These are phyloP conservation scores for Okapia johnstoni DNA, from an alignment of 2,113 vertebrate genomes.

Conservation along the genomic window DNA sequence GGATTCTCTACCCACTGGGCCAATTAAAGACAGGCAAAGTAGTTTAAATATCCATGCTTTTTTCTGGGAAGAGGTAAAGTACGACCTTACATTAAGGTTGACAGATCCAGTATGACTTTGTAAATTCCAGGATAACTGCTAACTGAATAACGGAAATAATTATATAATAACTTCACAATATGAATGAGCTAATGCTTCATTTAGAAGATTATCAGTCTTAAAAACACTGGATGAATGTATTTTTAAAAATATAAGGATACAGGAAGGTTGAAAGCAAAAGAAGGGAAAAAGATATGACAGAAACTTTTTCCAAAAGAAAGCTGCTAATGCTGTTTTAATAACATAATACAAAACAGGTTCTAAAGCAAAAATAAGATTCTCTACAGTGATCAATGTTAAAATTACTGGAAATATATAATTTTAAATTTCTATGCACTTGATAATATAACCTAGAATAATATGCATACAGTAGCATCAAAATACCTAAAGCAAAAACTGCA, in stretches of 20 bases:
- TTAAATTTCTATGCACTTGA: neutral
- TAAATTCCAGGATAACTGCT: neutral
- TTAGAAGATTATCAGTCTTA: neutral
- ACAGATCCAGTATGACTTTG: neutral
- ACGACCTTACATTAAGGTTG: neutral
- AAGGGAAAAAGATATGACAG: neutral
- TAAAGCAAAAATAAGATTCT: neutral
- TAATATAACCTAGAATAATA: neutral
- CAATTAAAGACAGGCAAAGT: neutral
- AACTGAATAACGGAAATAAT: neutral
- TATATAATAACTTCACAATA: neutral
- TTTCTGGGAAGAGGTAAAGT: neutral
- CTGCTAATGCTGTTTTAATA: neutral
- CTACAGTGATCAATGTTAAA: neutral
- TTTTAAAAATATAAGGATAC: neutral
- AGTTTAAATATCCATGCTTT: neutral
- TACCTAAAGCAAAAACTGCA: neutral
- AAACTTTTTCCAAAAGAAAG: neutral
- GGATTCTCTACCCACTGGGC: neutral
- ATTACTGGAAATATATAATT: neutral
- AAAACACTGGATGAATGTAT: neutral
- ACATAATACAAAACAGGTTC: neutral
- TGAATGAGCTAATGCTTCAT: neutral
- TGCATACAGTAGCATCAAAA: neutral
- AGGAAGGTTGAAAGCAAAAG: neutral